Base-by-base conservation (phyloP, 2,797 vertebrate genomes). In the Sternotherus odoratus region DNA sequence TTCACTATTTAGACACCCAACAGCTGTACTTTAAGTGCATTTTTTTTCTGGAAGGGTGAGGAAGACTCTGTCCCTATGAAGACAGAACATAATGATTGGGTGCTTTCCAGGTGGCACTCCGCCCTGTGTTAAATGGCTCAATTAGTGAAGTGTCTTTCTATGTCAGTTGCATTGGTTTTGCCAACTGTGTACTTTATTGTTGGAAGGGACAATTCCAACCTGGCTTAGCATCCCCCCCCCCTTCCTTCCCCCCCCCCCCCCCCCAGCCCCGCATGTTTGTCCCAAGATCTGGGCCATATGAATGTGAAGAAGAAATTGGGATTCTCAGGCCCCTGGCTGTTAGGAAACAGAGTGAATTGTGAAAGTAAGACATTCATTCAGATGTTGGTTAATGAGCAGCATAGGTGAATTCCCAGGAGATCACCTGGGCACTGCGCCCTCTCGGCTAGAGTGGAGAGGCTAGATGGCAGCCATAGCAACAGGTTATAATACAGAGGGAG, bases 71-170 rank as follows among this genome's bases (percentile, higher is more conserved):
- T 88, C 78, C 89, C 54, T 94, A 95, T 95, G 92, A 96, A 97
- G 97, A 95, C 93, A 95, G 91, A 84, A 85, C 92, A 93, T 87
- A 95, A 90, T 94, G 91, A 92, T 79, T 95, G 75, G 82, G 94
- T 88, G 77, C 79, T 93, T 97, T 98, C 97, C 97, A 97, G 86
- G 93, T 94, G 77, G 46, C 82, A 80, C 57, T 78, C 72, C 93
- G 87, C 82, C 95, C 93, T 93, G 43, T 93, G 94, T 96, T 97
- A 97, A 97, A 97, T 56, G 87, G 90, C 94, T 97, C 97, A 97
- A 91, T 98, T 97, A 97, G 93, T n/a, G 82, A 97, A 60, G 75
- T 86, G 80, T 87, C 63, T 86, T 91, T 51, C 92, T 86, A 51
- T 60, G 75, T 87, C 88, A 53, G 79, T 69, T 86, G 87, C 75